Evolutionary conservation across 1,140 invertebrate genomes (phyloP).

Genomic region (Schmidtea mediterranea): DNA sequence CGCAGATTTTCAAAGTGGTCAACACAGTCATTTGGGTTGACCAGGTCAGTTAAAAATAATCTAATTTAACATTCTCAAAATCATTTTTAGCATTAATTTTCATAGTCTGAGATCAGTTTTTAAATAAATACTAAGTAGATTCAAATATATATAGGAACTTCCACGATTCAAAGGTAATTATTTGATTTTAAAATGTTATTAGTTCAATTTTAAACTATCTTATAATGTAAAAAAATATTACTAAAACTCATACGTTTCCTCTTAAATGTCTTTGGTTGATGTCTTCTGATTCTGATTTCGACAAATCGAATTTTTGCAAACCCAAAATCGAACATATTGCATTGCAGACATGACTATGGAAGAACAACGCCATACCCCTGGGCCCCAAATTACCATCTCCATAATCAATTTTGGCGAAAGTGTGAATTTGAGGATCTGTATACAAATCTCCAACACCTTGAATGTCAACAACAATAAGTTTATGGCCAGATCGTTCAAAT

Average conservation of each 20-base stretch:
- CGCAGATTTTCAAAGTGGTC: no score
- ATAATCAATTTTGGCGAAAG: conserved; percentile 28
- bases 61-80: no score
- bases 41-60: no score
- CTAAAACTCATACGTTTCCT: neutral
- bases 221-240: no score
- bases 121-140: no score
- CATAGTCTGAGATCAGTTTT: no score
- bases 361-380: conserved; percentile 36
- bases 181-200: no score
- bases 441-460: conserved; percentile 38
- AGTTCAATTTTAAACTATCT: no score
- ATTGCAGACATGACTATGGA: conserved; percentile 35
- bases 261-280: conserved; percentile 7
- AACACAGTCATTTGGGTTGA: no score
- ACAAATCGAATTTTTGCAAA: conserved; percentile 33
- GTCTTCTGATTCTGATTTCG: conserved; percentile 18
- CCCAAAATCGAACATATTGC: conserved; percentile 30
- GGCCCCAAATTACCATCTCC: conserved; percentile 35
- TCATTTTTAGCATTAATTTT: no score
- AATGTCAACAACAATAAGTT: conserved; percentile 35
- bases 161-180: no score
- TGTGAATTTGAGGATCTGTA: conserved; percentile 38
- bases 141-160: no score
- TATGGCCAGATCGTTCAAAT: conserved; percentile 35